These are phyloP conservation scores for Agrilus planipennis DNA, from an alignment of 1,140 invertebrate genomes.

Conservation along the genomic window DNA sequence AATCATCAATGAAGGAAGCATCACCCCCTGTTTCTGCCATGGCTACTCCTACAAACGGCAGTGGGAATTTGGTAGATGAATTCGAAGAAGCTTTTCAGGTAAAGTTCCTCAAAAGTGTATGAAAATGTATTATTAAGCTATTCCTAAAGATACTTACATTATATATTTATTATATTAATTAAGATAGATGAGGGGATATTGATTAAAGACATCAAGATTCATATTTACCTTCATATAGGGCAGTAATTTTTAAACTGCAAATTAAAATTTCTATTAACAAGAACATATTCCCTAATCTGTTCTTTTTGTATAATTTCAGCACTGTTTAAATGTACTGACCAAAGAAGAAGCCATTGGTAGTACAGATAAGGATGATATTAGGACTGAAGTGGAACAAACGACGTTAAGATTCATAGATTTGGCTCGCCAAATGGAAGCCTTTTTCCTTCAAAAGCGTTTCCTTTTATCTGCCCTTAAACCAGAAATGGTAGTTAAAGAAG, in stretches of 20 bases:
- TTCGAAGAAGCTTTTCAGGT: conserved; percentile 77
- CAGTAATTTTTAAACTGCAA: too few relatives aligned
- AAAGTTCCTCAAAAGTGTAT: conserved; percentile 14
- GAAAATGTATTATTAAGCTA: too few relatives aligned
- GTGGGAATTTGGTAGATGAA: conserved; percentile 70
- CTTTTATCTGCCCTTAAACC: conserved; percentile 82
- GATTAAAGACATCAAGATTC: too few relatives aligned
- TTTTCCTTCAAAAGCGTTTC: conserved; percentile 86
- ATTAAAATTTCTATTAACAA: too few relatives aligned
- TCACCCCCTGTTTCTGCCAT: conserved; percentile 39
- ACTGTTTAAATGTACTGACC: conserved; percentile 71
- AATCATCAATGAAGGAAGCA: conserved; percentile 29
- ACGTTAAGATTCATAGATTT: conserved; percentile 76
- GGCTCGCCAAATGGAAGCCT: conserved; percentile 85
- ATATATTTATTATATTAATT: too few relatives aligned
- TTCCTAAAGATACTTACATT: too few relatives aligned
- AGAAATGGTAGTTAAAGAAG: conserved; percentile 83
- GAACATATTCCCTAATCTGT: too few relatives aligned
- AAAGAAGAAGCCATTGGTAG: conserved; percentile 66
- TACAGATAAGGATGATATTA: conserved; percentile 73
- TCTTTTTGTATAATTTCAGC: conserved; percentile 42
- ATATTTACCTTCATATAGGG: too few relatives aligned
- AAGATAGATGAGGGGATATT: too few relatives aligned
- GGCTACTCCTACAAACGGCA: conserved; percentile 66
- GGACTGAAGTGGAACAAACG: conserved; percentile 74